Percentiles rank a stretch among this genome's conserved stretches.
Evolutionary conservation across 2,113 vertebrate species (phyloP).

Genomic region (human (Homo sapiens)): DNA sequence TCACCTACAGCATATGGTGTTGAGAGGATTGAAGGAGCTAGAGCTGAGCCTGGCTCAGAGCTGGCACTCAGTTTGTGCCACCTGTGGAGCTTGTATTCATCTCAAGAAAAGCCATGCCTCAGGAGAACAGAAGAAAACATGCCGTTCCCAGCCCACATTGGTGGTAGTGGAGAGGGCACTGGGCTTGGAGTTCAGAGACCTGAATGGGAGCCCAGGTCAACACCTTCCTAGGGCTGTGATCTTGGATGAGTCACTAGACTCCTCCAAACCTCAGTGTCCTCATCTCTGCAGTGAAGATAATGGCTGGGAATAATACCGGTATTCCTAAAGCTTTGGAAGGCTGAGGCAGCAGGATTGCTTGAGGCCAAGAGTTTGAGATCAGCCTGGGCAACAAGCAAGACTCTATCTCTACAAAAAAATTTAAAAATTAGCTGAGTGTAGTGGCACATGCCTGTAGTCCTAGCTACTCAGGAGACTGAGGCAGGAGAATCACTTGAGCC

Average conservation of each 20-base stretch:
- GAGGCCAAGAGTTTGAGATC: no score
- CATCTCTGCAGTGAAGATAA: neutral
- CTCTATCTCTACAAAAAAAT: no score
- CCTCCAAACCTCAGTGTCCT: neutral
- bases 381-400: no score
- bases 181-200: neutral
- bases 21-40: neutral
- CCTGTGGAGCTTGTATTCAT: neutral
- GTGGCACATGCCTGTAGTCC: no score
- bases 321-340: no score
- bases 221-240: neutral
- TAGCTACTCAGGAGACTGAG: no score
- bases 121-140: neutral
- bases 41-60: neutral
- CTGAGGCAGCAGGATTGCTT: no score
- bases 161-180: neutral
- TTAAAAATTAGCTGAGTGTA: no score
- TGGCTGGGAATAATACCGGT: no score
- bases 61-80: rapidly evolving
- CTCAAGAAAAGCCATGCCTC: neutral
- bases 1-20: rapidly evolving
- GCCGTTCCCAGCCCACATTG: neutral
- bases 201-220: neutral
- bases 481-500: no score
- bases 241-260: neutral